phyloP scores from a whole-genome alignment of 2,888 invertebrate species.

The Deladenus siricidicola region DNA sequence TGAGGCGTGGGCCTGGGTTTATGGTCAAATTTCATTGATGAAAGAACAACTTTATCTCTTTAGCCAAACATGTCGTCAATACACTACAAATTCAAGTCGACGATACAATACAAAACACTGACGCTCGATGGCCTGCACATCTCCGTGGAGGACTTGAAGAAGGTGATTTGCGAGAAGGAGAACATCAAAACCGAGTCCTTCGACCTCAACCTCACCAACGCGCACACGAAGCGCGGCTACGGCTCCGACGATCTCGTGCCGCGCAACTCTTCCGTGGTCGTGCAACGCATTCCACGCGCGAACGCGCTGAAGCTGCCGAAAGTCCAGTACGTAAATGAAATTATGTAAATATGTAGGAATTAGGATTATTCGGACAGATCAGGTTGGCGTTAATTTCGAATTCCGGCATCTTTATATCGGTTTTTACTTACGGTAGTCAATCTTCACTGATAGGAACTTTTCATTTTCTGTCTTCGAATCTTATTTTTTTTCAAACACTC shows the following conservation, averaged over 20 bases:
- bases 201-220: constrained; percentile 82
- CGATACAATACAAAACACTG: constrained; percentile 86
- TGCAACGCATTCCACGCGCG: constrained; percentile 77
- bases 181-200: constrained; percentile 79
- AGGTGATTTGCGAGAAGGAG: constrained; percentile 86
- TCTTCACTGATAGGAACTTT: too few relatives aligned
- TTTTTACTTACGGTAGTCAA: too few relatives aligned
- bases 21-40: too few relatives aligned
- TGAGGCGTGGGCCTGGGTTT: too few relatives aligned
- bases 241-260: constrained; percentile 75
- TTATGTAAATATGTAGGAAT: too few relatives aligned
- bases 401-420: too few relatives aligned
- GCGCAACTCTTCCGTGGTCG: constrained; percentile 90
- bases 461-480: too few relatives aligned
- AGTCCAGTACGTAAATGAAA: constrained; percentile 50
- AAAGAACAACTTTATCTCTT: too few relatives aligned
- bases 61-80: constrained; percentile 65
- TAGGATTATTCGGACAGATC: too few relatives aligned
- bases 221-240: constrained; percentile 64
- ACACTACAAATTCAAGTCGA: constrained; percentile 96
- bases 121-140: constrained; percentile 75
- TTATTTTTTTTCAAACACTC: too few relatives aligned
- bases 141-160: constrained; percentile 86
- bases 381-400: too few relatives aligned
- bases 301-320: constrained; percentile 49